Conservation (phyloP, 2,797 vertebrate species). For the Gila robusta region DNA sequence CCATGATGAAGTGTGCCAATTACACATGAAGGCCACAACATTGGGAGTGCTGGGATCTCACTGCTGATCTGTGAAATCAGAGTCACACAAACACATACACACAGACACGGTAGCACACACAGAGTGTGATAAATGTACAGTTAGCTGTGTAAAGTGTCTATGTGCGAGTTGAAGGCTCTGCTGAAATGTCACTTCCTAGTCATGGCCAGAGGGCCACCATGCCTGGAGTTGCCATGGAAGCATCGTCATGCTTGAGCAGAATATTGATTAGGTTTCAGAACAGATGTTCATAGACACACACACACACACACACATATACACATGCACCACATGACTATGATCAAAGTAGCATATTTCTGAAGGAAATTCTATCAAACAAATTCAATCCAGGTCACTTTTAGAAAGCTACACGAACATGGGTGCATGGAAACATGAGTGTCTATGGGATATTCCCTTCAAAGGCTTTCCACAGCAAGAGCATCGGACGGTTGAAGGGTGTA, state of each 20-base stretch:
- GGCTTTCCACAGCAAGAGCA: neutral
- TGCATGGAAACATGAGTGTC: neutral
- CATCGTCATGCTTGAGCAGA: slow-evolving; percentile 75
- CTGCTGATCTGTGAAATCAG: slow-evolving; percentile 73
- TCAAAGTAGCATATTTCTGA: slow-evolving; percentile 1
- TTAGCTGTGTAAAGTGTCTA: neutral
- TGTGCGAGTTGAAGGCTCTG: slow-evolving; percentile 13
- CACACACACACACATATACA: neutral
- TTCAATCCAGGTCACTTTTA: neutral
- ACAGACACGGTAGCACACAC: neutral
- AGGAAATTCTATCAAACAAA: neutral
- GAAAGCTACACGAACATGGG: neutral
- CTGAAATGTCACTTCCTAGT: slow-evolving; percentile 45
- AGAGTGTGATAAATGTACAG: slow-evolving; percentile 12
- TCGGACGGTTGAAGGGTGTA: neutral
- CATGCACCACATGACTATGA: slow-evolving; percentile 28
- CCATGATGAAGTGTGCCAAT: slow-evolving; percentile 80
- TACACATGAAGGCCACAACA: slow-evolving; percentile 79
- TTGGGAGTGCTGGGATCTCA: slow-evolving; percentile 75
- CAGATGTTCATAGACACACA: slow-evolving; percentile 67
- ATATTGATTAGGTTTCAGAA: slow-evolving; percentile 79
- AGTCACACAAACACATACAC: slow-evolving; percentile 27
- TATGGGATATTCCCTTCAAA: neutral
- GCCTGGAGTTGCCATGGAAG: slow-evolving; percentile 73
- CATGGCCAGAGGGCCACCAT: neutral